phyloP scores from a whole-genome alignment of 1,140 invertebrate genomes.

The Drosophila repletoides region DNA sequence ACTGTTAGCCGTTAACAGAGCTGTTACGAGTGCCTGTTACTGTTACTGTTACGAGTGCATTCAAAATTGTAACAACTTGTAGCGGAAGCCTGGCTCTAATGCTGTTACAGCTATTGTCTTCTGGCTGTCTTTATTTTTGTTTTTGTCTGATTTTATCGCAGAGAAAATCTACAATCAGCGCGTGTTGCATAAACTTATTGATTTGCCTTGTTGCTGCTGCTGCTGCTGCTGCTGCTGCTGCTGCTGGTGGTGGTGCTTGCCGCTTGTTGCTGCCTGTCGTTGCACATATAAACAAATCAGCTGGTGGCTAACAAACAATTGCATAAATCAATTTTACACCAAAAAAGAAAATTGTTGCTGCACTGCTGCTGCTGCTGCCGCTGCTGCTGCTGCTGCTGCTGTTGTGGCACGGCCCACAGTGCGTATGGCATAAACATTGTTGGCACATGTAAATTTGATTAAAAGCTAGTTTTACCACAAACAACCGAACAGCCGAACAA shows the following conservation, averaged over 20 bases:
- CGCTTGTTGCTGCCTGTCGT: constrained; percentile 48
- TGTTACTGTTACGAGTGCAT: neutral
- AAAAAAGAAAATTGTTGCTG: constrained; percentile 24
- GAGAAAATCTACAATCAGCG: constrained; percentile 45
- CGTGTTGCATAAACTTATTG: constrained; percentile 77
- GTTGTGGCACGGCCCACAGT: constrained; percentile 58
- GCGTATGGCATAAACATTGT: constrained; percentile 56
- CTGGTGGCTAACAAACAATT: constrained; percentile 70
- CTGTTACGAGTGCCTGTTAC: neutral
- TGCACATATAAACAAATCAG: constrained; percentile 76
- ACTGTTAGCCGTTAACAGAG: constrained; percentile 6
- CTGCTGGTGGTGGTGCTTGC: constrained; percentile 23
- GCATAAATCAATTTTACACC: constrained; percentile 78
- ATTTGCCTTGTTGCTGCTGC: constrained; percentile 53
- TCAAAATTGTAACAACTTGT: constrained; percentile 41
- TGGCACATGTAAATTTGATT: constrained; percentile 75
- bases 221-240: constrained; percentile 14
- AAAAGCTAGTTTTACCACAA: constrained; percentile 73
- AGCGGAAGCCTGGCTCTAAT: constrained; percentile 60
- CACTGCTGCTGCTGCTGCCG: constrained; percentile 16
- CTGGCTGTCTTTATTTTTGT: constrained; percentile 53
- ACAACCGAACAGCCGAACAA: constrained; percentile 34
- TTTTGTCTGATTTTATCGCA: constrained; percentile 68
- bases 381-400: constrained; percentile 8
- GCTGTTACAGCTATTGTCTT: constrained; percentile 55